Conservation (phyloP, 2,113 vertebrate genomes). For the Boulengeromyrus knoepffleri region DNA sequence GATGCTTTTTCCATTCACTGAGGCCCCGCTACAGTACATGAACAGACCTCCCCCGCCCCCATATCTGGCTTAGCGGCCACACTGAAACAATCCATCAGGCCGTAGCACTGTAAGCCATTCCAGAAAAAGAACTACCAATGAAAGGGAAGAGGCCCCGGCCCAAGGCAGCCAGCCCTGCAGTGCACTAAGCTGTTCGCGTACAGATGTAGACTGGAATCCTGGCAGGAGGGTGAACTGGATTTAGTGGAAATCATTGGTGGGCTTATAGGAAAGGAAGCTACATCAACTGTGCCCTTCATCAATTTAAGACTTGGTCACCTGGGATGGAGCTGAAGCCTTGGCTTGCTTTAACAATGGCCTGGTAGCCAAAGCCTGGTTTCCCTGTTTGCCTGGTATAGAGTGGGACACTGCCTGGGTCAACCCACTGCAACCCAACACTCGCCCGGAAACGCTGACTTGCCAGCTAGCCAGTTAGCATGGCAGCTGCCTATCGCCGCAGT, state of each 20-base stretch:
- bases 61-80: not conserved
- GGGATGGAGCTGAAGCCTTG: not conserved
- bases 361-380: not conserved
- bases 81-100: not conserved
- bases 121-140: not conserved
- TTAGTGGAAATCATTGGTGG: not conserved
- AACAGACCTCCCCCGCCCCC: not conserved
- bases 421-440: not conserved
- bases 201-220: not conserved
- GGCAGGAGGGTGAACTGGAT: not conserved
- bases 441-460: not conserved
- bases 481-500: not conserved
- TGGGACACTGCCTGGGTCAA: not conserved
- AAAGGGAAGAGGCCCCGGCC: not conserved
- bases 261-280: not conserved
- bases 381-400: not conserved
- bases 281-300: not conserved
- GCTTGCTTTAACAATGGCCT: not conserved
- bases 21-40: not conserved
- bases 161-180: not conserved
- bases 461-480: not conserved
- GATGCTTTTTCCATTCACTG: not conserved
- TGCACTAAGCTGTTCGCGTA: not conserved
- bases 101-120: not conserved
- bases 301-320: not conserved